Percentiles rank a stretch among this genome's conserved stretches.
Evolutionary conservation across 2,113 vertebrate genomes (phyloP).

Genomic region (Vulpes lagopus): DNA sequence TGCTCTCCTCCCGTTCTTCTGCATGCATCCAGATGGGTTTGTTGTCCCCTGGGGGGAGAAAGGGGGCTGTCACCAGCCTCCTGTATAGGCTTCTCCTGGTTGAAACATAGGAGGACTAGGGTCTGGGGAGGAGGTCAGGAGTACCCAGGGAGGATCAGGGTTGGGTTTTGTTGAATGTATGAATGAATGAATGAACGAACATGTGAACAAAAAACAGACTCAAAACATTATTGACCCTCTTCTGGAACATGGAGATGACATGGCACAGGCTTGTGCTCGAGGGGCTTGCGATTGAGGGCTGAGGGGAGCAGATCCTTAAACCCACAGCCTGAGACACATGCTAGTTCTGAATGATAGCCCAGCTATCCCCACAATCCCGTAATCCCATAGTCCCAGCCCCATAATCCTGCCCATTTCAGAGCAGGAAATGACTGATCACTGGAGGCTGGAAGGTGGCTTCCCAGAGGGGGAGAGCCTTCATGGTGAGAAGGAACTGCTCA

Average conservation of each 20-base stretch:
- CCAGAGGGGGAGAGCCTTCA: not conserved
- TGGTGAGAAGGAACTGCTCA: not conserved
- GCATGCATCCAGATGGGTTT: slow-evolving; percentile 97
- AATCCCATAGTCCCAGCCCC: too few relatives aligned
- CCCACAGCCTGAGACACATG: not conserved
- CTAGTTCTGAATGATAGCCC: not conserved
- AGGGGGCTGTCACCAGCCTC: not conserved
- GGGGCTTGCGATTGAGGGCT: not conserved
- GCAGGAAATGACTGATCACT: not conserved
- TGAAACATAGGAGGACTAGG: not conserved
- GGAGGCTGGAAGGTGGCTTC: not conserved
- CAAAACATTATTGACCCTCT: not conserved
- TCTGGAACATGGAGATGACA: not conserved
- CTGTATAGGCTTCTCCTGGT: not conserved
- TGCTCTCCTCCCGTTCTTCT: slow-evolving; percentile 94
- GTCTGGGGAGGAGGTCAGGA: not conserved
- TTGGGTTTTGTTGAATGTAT: not conserved
- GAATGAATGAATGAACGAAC: not conserved
- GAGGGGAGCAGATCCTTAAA: not conserved
- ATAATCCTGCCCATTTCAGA: not conserved
- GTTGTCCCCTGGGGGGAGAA: slow-evolving; percentile 90
- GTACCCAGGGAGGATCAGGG: not conserved
- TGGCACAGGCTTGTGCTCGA: not conserved
- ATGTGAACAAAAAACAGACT: slow-evolving; percentile 5
- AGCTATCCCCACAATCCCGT: too few relatives aligned